Conservation (phyloP, 2,113 vertebrate genomes). For the Phodopus roborovskii region DNA sequence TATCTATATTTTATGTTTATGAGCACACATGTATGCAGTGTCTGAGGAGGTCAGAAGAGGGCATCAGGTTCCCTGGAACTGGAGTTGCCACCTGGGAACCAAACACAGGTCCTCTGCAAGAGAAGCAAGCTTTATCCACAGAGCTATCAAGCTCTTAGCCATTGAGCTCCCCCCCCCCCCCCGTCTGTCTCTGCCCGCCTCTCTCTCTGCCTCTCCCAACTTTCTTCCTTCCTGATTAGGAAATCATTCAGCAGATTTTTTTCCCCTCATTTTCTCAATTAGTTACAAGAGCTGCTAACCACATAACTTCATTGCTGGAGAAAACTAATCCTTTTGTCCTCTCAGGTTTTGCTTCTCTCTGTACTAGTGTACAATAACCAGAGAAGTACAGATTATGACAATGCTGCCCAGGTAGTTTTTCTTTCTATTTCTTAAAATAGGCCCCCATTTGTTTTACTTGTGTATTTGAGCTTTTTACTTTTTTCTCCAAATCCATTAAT, state of each 20-base stretch:
- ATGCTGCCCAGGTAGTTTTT: neutral
- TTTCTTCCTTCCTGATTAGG: neutral
- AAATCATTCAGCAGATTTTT: neutral
- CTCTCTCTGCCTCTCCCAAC: neutral
- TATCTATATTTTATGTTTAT: neutral
- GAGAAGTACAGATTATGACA: neutral
- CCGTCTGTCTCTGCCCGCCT: neutral
- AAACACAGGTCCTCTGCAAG: neutral
- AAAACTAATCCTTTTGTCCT: neutral
- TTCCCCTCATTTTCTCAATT: constrained; percentile 24
- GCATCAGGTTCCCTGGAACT: neutral
- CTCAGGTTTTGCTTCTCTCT: neutral
- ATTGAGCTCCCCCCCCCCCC: too few relatives aligned
- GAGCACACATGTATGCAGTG: neutral
- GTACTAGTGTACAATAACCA: neutral
- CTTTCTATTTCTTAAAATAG: neutral
- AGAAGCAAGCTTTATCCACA: neutral
- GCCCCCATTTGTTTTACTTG: neutral
- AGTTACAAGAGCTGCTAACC: constrained; percentile 14
- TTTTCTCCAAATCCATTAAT: neutral
- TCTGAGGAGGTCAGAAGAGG: neutral
- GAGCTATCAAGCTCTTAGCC: neutral
- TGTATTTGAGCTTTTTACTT: neutral
- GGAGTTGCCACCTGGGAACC: neutral
- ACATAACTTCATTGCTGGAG: neutral